Conservation (phyloP, 2,888 invertebrate genomes). For the Dryobotodes eremita region DNA sequence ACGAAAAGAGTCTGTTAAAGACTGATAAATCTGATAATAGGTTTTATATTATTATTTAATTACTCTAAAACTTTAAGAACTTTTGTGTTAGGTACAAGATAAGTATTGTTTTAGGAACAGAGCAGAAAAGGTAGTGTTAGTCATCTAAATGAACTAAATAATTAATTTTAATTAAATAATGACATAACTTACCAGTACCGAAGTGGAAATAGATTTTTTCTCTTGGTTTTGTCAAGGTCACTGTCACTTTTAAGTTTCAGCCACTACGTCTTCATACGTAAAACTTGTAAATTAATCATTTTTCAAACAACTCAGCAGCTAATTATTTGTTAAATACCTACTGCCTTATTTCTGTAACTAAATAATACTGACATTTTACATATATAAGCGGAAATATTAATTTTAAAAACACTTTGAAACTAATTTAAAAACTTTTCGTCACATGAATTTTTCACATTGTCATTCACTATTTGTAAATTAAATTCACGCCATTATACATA, state of each 20-base stretch:
- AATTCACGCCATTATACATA: constrained; percentile 36
- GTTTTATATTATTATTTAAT: background rate
- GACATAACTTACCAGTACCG: constrained; percentile 28
- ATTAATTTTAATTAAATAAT: background rate
- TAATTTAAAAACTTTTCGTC: constrained; percentile 51
- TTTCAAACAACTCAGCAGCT: background rate
- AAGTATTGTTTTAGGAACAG: background rate
- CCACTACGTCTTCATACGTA: background rate
- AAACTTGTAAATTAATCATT: constrained; percentile 17
- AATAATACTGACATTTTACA: background rate
- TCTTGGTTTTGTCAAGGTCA: constrained; percentile 3
- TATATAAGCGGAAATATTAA: background rate
- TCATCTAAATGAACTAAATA: background rate
- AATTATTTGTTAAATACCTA: background rate
- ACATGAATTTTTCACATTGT: constrained; percentile 46
- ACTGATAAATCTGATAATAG: too few relatives aligned
- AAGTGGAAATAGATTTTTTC: background rate
- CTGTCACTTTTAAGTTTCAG: constrained; percentile 35
- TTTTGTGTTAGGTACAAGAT: background rate
- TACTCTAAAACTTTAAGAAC: background rate
- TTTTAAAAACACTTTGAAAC: constrained; percentile 53
- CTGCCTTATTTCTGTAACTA: background rate
- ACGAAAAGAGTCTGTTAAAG: background rate
- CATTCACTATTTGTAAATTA: constrained; percentile 26
- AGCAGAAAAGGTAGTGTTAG: background rate